Base-by-base conservation (phyloP, 2,797 vertebrate genomes). In the Todus mexicanus region DNA sequence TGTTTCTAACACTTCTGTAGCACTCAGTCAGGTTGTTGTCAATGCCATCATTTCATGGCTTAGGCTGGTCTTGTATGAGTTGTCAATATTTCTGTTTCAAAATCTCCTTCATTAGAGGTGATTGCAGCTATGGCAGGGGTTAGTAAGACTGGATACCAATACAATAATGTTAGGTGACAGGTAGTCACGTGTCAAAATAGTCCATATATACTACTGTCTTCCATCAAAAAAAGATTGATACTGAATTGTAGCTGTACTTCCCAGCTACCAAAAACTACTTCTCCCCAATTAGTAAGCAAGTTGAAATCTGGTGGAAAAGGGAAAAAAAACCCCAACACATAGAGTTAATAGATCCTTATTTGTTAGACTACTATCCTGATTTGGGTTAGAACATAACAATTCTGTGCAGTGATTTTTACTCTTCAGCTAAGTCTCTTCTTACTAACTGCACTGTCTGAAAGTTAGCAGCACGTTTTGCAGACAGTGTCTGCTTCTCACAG, bases 61-160 rank as follows among this genome's bases (percentile, higher is more conserved):
- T 72, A 93, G 93, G 72, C 43, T 48, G 71, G 82, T 71, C 84
- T 90, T 81, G 69, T 87, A 76, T 33, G 66, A 92, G 60, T 92
- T 94, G 91, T 91, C 95, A 96, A 86, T 96, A 96, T 94, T 96
- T 97, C 94, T 84, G 38, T 93, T 96, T 87, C 74, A 90, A 93
- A 96, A 77, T 42, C 31, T 79, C n/a, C 94, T 91, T 96, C 84
- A 72, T 85, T 93, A 93, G 89, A 82, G 91, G 76, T 25, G 53
- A 38, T 77, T 94, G 71, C 54, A 88, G 69, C 73, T 79, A 60
- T 77, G 48, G 54, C 73, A 94, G 64, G 60, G 77, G 33, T 93
- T 85, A 85, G 66, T 88, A 82, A 90, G 56, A 57, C 40, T 90
- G 92, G 51, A 87, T 89, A 60, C 51, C 88, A 78, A 80, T 76